Conservation (phyloP, 1,140 invertebrate species). For the Macrobrachium nipponense region DNA sequence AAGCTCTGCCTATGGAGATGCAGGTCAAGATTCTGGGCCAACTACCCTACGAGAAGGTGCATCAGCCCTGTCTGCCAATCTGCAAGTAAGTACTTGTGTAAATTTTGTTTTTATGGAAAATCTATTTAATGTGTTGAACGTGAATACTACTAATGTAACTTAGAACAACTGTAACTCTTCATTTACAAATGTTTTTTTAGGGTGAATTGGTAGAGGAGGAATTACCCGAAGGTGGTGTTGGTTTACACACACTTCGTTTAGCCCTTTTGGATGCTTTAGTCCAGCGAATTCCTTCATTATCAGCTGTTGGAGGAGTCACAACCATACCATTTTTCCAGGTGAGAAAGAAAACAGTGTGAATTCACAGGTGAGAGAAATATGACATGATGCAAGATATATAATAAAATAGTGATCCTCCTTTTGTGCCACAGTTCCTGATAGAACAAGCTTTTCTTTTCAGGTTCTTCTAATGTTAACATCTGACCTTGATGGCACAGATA, state of each 20-base stretch:
- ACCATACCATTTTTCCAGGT: conserved; percentile 92
- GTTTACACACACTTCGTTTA: conserved; percentile 77
- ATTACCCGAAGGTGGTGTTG: conserved; percentile 63
- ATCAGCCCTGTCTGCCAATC: conserved; percentile 31
- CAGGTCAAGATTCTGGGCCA: conserved; percentile 70
- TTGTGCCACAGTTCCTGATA: not conserved
- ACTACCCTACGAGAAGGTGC: conserved; percentile 45
- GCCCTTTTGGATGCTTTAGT: conserved; percentile 77
- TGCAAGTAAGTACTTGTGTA: conserved; percentile 26
- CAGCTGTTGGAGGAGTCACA: conserved; percentile 79
- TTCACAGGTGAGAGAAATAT: too few species aligned
- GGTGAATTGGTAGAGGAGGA: conserved; percentile 53
- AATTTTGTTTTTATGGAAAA: not conserved
- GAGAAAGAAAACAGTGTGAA: conserved; percentile 2
- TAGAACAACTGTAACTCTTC: too few species aligned
- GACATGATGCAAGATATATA: not conserved
- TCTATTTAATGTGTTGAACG: not conserved
- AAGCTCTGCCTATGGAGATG: conserved; percentile 88
- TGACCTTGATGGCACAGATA: conserved; percentile 87
- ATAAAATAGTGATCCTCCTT: not conserved
- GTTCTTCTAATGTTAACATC: conserved; percentile 90
- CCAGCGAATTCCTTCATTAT: conserved; percentile 75
- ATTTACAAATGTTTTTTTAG: conserved; percentile 2
- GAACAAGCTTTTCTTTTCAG: conserved; percentile 68
- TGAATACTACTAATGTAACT: too few species aligned